Evolutionary conservation across 2,888 invertebrate genomes (phyloP).

Genomic region (Pecten maximus): DNA sequence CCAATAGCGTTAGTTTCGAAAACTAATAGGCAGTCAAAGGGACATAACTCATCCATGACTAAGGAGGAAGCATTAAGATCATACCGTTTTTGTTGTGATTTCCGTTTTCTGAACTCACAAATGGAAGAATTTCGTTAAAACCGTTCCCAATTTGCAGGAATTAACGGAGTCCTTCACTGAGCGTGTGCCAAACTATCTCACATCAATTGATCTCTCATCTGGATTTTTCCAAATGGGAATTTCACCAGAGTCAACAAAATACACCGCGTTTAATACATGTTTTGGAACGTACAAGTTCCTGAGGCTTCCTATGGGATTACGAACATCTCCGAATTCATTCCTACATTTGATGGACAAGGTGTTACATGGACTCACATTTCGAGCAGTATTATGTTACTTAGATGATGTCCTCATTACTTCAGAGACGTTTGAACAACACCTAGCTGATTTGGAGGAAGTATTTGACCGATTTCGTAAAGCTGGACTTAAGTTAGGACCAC

Average conservation of each 20-base stretch:
- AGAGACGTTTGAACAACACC: conserved; percentile 56
- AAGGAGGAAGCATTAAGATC: no score
- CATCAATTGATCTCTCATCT: no score
- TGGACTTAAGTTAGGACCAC: conserved; percentile 57
- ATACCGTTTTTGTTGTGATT: no score
- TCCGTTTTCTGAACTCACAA: no score
- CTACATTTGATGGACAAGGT: conserved; percentile 59
- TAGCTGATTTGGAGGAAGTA: conserved; percentile 51
- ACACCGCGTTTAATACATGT: conserved; percentile 59
- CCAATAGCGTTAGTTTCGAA: conserved; percentile 36
- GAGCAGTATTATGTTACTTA: conserved; percentile 55
- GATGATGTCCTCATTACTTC: conserved; percentile 56
- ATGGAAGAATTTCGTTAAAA: no score
- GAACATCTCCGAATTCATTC: conserved; percentile 54
- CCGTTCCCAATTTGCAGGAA: no score
- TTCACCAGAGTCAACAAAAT: conserved; percentile 42
- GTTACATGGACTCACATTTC: conserved; percentile 54
- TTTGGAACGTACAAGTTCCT: conserved; percentile 60
- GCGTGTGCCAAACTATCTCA: no score
- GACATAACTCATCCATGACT: no score
- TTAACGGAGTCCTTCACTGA: no score
- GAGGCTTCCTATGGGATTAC: conserved; percentile 55
- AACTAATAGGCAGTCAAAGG: not conserved
- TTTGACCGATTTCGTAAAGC: conserved; percentile 48
- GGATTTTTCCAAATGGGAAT: no score